Conservation (phyloP, 2,888 invertebrate genomes). For the Poecilobothrus nobilitatus region DNA sequence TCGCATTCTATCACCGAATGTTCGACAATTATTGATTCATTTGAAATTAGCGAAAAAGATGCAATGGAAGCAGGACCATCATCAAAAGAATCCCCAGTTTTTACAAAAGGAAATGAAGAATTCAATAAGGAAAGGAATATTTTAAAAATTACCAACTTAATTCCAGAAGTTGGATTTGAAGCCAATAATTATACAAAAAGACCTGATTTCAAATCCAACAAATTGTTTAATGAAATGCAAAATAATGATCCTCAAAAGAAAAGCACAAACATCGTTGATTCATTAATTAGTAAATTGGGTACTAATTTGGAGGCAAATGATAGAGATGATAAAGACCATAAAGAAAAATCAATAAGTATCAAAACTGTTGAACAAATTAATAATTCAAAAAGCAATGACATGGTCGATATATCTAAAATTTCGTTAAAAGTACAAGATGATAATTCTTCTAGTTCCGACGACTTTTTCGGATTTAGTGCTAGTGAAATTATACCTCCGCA, state of each 20-base stretch:
- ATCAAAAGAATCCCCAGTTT: not conserved
- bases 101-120: not conserved
- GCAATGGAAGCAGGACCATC: slow-evolving; percentile 5
- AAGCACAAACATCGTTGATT: not conserved
- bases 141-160: no score
- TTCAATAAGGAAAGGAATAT: not conserved
- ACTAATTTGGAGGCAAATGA: not conserved
- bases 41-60: slow-evolving; percentile 9
- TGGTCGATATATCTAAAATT: not conserved
- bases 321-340: not conserved
- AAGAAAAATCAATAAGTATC: not conserved
- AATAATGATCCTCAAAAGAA: not conserved
- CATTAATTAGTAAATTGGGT: not conserved
- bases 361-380: not conserved
- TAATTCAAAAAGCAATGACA: not conserved
- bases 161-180: no score
- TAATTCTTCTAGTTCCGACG: not conserved
- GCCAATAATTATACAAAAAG: no score
- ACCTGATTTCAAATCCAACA: no score
- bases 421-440: not conserved
- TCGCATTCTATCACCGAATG: not conserved
- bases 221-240: not conserved
- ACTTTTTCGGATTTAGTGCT: not conserved
- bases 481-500: not conserved
- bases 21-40: not conserved